Percentiles rank a stretch among this genome's conserved stretches.
Evolutionary conservation across 64 coral and sea anemone species (phyloP).

Genomic region (Orbicella faveolata): DNA sequence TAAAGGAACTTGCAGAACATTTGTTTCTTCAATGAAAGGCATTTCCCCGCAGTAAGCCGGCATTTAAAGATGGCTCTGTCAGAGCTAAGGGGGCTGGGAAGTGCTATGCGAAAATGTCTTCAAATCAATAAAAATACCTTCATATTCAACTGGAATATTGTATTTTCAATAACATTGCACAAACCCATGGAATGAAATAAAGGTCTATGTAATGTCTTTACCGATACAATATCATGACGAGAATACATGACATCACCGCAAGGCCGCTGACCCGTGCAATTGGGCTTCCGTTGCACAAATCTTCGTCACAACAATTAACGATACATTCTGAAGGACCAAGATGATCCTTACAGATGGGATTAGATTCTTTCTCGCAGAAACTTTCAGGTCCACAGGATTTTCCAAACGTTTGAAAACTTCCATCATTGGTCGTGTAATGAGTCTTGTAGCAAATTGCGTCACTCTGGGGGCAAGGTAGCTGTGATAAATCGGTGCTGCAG

Average conservation of each 20-base stretch:
- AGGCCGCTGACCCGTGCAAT: not conserved
- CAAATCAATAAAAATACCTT: no score
- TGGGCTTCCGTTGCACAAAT: constrained; percentile 19
- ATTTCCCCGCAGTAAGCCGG: no score
- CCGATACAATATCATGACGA: not conserved
- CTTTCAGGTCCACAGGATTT: not conserved
- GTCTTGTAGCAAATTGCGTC: not conserved
- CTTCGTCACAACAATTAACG: not conserved
- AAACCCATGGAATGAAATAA: not conserved
- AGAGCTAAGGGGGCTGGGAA: no score
- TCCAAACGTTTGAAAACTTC: not conserved
- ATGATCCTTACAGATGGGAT: not conserved
- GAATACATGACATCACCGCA: not conserved
- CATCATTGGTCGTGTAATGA: not conserved
- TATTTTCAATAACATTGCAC: no score
- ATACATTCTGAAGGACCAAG: not conserved
- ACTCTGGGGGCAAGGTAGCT: not conserved
- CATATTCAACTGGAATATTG: no score
- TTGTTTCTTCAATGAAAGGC: no score
- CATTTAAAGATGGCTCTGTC: no score
- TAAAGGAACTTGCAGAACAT: no score
- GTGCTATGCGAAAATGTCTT: no score
- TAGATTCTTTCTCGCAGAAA: not conserved
- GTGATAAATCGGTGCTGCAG: not conserved
- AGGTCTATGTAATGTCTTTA: not conserved